Evolutionary conservation across 2,113 vertebrate genomes (phyloP).

Genomic region (Cettia cetti): DNA sequence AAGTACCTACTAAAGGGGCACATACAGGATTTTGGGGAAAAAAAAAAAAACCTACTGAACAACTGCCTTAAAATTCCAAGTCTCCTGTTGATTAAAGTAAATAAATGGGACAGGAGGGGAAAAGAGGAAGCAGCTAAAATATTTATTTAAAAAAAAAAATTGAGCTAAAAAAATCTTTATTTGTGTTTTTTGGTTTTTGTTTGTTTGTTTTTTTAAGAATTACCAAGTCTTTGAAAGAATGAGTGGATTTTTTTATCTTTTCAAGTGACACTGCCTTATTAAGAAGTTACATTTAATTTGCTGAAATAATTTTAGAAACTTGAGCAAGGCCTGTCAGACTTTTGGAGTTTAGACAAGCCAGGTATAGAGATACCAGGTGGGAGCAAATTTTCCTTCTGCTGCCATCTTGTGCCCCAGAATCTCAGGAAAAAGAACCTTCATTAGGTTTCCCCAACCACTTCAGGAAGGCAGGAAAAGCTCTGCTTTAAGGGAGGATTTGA

Average conservation of each 20-base stretch:
- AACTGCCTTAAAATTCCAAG: background rate
- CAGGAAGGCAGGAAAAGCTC: background rate
- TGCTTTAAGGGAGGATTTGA: background rate
- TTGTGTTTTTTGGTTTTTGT: background rate
- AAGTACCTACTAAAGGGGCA: background rate
- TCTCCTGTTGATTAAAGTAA: background rate
- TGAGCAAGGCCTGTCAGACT: background rate
- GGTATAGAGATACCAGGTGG: background rate
- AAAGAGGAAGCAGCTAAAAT: background rate
- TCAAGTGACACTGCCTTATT: background rate
- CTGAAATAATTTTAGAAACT: background rate
- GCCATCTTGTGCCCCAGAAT: slow-evolving; percentile 21
- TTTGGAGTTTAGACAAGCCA: background rate
- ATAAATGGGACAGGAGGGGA: fast-evolving
- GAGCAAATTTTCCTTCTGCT: slow-evolving; percentile 35
- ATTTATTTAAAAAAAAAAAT: background rate
- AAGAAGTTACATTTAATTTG: background rate
- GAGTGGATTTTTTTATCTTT: background rate
- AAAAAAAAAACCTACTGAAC: background rate
- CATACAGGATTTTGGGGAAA: background rate
- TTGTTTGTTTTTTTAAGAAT: background rate
- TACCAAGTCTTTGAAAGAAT: background rate
- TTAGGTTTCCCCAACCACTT: background rate
- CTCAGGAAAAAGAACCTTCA: background rate
- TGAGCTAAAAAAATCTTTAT: background rate